Percentiles rank a stretch among this genome's conserved stretches.
Conservation (phyloP, 2,797 vertebrate species). For the Falco columbarius region DNA sequence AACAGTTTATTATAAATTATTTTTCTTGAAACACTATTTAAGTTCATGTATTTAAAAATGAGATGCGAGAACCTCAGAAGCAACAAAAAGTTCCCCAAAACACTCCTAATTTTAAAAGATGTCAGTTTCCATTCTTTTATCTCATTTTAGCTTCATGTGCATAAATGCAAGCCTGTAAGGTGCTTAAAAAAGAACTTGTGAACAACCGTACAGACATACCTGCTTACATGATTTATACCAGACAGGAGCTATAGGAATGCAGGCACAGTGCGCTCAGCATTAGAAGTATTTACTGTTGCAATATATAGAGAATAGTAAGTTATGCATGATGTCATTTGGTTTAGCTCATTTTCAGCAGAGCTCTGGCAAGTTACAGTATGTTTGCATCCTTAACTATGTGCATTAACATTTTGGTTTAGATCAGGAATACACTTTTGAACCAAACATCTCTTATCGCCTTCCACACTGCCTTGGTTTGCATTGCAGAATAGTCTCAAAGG, state of each 20-base stretch:
- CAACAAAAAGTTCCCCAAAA: neutral
- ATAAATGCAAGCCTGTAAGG: neutral
- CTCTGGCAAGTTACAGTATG: neutral
- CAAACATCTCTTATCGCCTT: neutral
- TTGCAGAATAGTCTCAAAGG: neutral
- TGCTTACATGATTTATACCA: neutral
- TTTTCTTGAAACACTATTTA: neutral
- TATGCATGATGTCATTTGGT: neutral
- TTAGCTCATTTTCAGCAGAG: neutral
- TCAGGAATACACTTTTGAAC: neutral
- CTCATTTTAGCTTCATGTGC: neutral
- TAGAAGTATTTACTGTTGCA: neutral
- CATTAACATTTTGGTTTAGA: neutral
- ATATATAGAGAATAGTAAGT: neutral
- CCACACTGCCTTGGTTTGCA: neutral
- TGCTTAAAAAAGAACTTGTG: neutral
- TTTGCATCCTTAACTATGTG: conserved; percentile 16
- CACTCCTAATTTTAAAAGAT: neutral
- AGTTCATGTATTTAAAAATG: neutral
- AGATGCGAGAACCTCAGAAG: neutral
- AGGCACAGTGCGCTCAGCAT: neutral
- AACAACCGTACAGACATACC: neutral
- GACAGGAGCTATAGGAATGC: neutral
- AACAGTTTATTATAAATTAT: neutral
- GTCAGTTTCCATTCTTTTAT: neutral